These are phyloP conservation scores for Lepidochitona cinerea DNA, from an alignment of 2,888 invertebrate genomes.

Conservation along the genomic window DNA sequence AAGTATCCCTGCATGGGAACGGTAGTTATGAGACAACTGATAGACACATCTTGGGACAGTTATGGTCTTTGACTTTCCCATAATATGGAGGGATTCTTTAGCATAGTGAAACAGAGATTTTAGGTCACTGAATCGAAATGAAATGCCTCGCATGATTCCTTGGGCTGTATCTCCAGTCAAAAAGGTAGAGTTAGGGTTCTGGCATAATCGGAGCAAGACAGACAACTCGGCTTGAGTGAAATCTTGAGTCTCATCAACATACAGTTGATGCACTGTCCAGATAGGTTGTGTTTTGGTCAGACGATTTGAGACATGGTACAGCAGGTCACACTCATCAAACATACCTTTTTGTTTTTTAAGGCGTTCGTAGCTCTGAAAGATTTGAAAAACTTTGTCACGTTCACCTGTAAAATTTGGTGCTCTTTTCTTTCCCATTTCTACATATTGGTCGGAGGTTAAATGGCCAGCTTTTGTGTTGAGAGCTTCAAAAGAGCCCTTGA, in stretches of 20 bases:
- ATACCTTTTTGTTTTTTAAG: constrained; percentile 36
- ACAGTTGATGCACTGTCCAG: constrained; percentile 54
- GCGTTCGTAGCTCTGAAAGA: constrained; percentile 43
- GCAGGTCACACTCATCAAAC: constrained; percentile 56
- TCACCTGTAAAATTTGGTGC: constrained; percentile 53
- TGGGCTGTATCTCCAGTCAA: constrained; percentile 59
- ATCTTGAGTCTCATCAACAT: constrained; percentile 64
- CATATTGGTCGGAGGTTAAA: constrained; percentile 41
- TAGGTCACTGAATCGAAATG: constrained; percentile 62
- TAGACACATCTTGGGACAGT: constrained; percentile 50
- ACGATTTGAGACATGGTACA: constrained; percentile 36
- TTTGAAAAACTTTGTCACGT: constrained; percentile 41
- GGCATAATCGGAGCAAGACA: constrained; percentile 50
- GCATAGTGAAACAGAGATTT: constrained; percentile 57
- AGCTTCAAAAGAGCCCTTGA: constrained; percentile 56
- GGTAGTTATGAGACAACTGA: constrained; percentile 60
- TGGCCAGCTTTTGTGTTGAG: constrained; percentile 38
- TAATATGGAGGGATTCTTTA: constrained; percentile 40
- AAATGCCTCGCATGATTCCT: constrained; percentile 64
- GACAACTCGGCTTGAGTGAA: constrained; percentile 64
- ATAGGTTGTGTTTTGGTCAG: constrained; percentile 23
- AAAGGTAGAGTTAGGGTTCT: constrained; percentile 62
- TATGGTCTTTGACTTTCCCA: constrained; percentile 37
- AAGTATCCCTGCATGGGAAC: constrained; percentile 63
- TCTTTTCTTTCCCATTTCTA: constrained; percentile 45